Conservation (phyloP, 2,888 invertebrate genomes). For the Orchestes rusci region DNA sequence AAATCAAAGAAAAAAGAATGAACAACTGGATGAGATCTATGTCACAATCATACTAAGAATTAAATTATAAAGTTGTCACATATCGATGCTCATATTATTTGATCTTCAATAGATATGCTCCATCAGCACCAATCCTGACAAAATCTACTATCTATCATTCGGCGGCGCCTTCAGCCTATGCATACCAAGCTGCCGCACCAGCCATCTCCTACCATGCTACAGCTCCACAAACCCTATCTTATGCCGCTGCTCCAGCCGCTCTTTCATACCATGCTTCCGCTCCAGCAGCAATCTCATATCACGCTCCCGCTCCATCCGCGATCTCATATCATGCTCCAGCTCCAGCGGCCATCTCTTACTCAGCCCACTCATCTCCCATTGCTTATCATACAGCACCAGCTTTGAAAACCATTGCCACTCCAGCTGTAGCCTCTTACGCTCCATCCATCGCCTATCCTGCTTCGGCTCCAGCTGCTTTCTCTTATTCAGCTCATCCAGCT, state of each 20-base stretch:
- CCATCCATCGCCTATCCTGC: neutral
- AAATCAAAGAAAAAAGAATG: too few relatives aligned
- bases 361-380: conserved; percentile 13
- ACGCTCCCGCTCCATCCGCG: neutral
- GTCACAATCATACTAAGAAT: too few relatives aligned
- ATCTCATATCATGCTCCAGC: conserved; percentile 12
- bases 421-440: neutral
- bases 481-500: neutral
- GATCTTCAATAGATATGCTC: neutral
- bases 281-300: conserved; percentile 23
- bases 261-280: neutral
- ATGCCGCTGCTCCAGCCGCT: neutral
- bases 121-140: neutral
- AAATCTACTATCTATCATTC: neutral
- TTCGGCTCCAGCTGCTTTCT: neutral
- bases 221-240: neutral
- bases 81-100: too few relatives aligned
- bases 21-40: too few relatives aligned
- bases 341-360: neutral
- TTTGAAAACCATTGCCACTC: neutral
- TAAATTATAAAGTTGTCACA: too few relatives aligned
- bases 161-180: neutral
- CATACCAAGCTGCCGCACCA: too few relatives aligned
- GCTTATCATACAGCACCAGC: conserved; percentile 8
- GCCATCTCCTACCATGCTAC: neutral